phyloP scores from a whole-genome alignment of 2,797 vertebrate species.

The Erethizon dorsatum region DNA sequence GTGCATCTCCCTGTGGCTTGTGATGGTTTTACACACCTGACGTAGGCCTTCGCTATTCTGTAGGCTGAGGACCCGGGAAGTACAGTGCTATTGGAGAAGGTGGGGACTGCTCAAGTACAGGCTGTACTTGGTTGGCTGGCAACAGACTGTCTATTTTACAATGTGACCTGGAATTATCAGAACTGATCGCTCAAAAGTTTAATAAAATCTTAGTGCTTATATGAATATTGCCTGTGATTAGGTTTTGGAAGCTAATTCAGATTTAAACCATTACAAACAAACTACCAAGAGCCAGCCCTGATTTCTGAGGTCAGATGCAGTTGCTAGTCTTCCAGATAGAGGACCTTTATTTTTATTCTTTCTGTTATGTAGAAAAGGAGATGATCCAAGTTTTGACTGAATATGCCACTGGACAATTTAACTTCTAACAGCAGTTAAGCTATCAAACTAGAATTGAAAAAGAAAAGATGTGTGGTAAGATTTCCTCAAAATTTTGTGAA shows the following conservation, averaged over 20 bases:
- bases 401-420: not conserved
- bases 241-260: not conserved
- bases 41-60: not conserved
- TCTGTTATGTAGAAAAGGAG: not conserved
- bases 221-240: not conserved
- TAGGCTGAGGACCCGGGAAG: not conserved
- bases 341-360: not conserved
- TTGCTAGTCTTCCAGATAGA: not conserved
- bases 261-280: not conserved
- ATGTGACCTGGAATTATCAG: not conserved
- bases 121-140: too few species aligned
- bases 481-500: not conserved
- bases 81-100: fast-evolving
- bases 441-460: not conserved
- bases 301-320: not conserved
- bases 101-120: not conserved
- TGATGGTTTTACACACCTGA: not conserved
- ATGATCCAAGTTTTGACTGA: not conserved
- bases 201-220: not conserved
- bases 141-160: not conserved
- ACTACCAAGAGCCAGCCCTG: not conserved
- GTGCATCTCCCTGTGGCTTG: not conserved
- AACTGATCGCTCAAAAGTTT: not conserved
- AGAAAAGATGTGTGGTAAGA: not conserved
- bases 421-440: not conserved